Base-by-base conservation (phyloP, 2,888 invertebrate species). In the Cistogaster globosa region DNA sequence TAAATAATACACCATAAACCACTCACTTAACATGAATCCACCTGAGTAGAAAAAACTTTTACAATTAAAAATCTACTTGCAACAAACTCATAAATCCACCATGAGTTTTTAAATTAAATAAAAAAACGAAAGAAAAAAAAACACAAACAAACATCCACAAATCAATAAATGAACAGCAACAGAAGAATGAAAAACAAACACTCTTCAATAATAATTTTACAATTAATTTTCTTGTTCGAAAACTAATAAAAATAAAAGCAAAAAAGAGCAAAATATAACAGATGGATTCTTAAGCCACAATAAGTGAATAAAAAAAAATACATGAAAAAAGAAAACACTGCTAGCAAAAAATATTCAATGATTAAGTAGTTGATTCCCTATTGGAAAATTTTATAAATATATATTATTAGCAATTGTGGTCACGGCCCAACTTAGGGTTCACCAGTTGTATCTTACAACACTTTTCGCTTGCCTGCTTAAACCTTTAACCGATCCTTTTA, bases 141-240 rank as follows among this genome's bases (percentile, higher is more conserved):
- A n/a, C n/a, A n/a, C n/a, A n/a, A n/a, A n/a, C n/a, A n/a, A n/a
- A n/a, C n/a, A n/a, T n/a, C n/a, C n/a, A n/a, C n/a, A n/a, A n/a
- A n/a, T n/a, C 55, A 63, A 63, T 20, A 57, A 79, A 79, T 51
- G 57, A 57, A 72, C 62, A 57, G 36, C 20, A 71, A 26, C 20
- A 57, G 36, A 18, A 63, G 9, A 51, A 63, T 20, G n/a, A 57
- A 71, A 48, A 63, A 63, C 69, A 69, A 42, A 60, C 53, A 45
- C 18, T 45, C 26, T 36, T 36, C 36, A 9, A 55, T 65, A 76
- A 62, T 22, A 69, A 55, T 18, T 78, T 62, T 78, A 57, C 69
- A 79, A 72, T 79, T 79, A 72, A 79, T 57, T 72, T 79, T 79
- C 57, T 72, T 72, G 38, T 72, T 71, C 7, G 22, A 71, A 63